Evolutionary conservation across 1,140 invertebrate species (phyloP), one percentile per base, ranked within the genome.

Genomic region (Chrysoperla carnea): DNA sequence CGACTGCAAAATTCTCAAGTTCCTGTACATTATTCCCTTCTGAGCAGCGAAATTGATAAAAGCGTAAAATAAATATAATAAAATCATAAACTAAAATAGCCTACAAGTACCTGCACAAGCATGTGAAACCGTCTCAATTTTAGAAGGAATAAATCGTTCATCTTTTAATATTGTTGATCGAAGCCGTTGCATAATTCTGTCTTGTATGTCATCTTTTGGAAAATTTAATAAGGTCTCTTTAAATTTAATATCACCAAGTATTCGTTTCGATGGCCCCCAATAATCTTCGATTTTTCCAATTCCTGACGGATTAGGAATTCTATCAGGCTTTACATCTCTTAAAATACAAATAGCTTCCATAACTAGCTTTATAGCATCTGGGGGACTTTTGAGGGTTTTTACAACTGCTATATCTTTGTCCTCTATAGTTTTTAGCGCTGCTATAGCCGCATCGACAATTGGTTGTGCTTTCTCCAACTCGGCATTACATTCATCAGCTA

Each of bases 361-460:
- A 2, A 96, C 89, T 41, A 98, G 68, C 54, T 83, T 86, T 6
- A 99, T 85, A 43, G 83, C 86, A 53, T 81, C 78, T 0, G 94
- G 93, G 2, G 95, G 95, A 68, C 84, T 92, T 66, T 95, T 95
- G 92, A 98, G 97, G 1, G 90, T 82, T 68, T 94, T 96, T 5
- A 99, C 86, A 36, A 93, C 73, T 27, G 88, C 85, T 40, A 99
- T 93, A 62, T 99, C 94, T 12, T 79, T 69, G 5, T 81, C 76
- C 31, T 91, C 96, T 4, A 98, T 67, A 0, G 90, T 94, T 52
- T 95, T 84, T 1, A 99, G 64, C 4, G 93, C 91, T 1, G 76
- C 70, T 47, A 93, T 64, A 9, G 95, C 93, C 11, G 78, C 70
- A 54, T 92, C 83, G 40, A 98, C 65, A 45, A 92, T 87, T 1